Evolutionary conservation across 2,888 invertebrate genomes (phyloP).

Genomic region (Flexamia atlantica): DNA sequence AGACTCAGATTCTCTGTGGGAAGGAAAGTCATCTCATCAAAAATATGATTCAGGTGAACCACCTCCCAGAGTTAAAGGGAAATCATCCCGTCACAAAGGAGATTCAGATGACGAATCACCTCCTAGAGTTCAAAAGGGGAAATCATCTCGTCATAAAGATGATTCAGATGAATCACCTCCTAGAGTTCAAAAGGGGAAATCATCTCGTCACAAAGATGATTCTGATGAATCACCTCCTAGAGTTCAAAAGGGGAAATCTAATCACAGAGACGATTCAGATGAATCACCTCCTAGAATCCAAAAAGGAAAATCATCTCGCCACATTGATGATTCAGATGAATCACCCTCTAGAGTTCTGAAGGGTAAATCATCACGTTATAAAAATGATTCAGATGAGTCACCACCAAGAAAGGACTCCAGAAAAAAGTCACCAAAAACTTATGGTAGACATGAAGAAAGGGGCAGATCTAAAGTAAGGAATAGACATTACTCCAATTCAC

Average conservation of each 20-base stretch:
- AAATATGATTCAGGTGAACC: too few relatives aligned
- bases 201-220: constrained; percentile 67
- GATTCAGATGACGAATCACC: constrained; percentile 70
- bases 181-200: too few relatives aligned
- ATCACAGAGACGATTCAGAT: constrained; percentile 72
- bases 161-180: too few relatives aligned
- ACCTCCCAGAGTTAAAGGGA: too few relatives aligned
- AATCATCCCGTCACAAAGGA: constrained; percentile 67
- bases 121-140: constrained; percentile 70
- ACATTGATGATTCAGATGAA: constrained; percentile 70
- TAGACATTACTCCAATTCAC: constrained; percentile 68
- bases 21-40: constrained; percentile 5
- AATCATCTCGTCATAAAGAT: constrained; percentile 64
- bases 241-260: constrained; percentile 67
- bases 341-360: constrained; percentile 73
- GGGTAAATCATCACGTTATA: constrained; percentile 55
- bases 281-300: constrained; percentile 73
- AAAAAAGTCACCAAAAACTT: constrained; percentile 43
- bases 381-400: constrained; percentile 71
- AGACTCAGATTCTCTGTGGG: not conserved
- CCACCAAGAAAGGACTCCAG: constrained; percentile 72
- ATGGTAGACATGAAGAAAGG: constrained; percentile 64
- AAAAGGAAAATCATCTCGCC: constrained; percentile 58
- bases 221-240: constrained; percentile 71
- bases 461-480: constrained; percentile 20